Conservation (phyloP, 2,113 vertebrate species). For the Theristicus caerulescens region DNA sequence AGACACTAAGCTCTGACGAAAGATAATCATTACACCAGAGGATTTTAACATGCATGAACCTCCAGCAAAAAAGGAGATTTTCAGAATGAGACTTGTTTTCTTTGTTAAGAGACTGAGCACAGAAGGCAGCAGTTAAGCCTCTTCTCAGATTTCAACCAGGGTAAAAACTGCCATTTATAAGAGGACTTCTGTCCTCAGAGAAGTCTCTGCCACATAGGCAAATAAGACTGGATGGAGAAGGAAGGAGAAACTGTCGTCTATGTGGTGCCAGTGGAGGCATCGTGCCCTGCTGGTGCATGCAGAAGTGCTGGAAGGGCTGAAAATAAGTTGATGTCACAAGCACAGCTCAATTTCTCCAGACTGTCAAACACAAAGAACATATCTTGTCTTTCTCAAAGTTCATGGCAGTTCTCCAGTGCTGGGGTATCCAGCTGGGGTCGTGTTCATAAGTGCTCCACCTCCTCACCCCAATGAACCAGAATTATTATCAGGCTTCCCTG, state of each 20-base stretch:
- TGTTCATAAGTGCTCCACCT: background rate
- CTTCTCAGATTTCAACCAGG: background rate
- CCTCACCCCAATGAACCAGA: background rate
- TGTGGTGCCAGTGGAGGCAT: background rate
- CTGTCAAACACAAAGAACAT: background rate
- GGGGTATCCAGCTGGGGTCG: background rate
- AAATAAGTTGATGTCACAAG: background rate
- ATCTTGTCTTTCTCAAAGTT: background rate
- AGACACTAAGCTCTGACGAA: slow-evolving; percentile 33
- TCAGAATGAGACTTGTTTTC: background rate
- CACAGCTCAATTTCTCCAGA: background rate
- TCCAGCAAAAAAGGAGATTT: background rate
- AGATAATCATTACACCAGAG: background rate
- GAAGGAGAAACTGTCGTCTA: background rate
- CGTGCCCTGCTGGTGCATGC: background rate
- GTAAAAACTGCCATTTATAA: background rate
- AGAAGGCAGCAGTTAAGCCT: background rate
- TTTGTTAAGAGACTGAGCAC: background rate
- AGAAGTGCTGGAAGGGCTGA: background rate
- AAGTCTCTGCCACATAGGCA: background rate
- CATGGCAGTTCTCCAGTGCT: background rate
- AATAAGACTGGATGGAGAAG: background rate
- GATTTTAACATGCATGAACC: background rate
- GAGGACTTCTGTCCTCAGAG: background rate
- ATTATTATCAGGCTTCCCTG: background rate